Percentiles rank a stretch among this genome's conserved stretches.
phyloP scores from a whole-genome alignment of 2,797 vertebrate species.

The Halcyon chelicuti region DNA sequence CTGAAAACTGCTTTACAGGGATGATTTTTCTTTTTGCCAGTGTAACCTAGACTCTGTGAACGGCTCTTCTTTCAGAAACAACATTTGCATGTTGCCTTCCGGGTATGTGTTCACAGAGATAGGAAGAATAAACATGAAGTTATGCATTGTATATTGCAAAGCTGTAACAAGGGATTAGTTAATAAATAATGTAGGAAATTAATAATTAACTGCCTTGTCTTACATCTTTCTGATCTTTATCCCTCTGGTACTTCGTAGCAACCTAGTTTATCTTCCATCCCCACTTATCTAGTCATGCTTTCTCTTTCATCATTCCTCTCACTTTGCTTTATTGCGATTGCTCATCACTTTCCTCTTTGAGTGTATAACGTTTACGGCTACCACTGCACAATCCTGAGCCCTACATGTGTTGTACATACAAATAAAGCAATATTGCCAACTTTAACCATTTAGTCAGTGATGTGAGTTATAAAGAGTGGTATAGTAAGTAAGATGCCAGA shows the following conservation, averaged over 20 bases:
- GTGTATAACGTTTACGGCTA: neutral
- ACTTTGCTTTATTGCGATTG: neutral
- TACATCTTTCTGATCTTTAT: neutral
- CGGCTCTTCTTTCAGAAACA: neutral
- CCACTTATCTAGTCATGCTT: neutral
- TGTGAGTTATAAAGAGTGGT: neutral
- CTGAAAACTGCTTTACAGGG: neutral
- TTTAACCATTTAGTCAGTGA: neutral
- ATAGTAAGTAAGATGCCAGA: neutral
- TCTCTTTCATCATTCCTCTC: neutral
- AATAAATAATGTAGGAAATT: neutral
- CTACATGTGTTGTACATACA: too few relatives aligned
- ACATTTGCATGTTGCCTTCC: neutral
- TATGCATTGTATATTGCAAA: neutral
- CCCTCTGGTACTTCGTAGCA: neutral
- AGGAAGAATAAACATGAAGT: constrained; percentile 10
- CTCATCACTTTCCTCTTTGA: neutral
- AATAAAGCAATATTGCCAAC: neutral
- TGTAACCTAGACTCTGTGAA: neutral
- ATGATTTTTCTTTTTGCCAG: neutral
- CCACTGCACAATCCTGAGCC: neutral
- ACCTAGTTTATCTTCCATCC: neutral
- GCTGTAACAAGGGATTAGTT: constrained; percentile 4
- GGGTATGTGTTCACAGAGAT: neutral
- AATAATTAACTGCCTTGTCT: constrained; percentile 18